These are phyloP conservation scores for Diachrysia chrysitis DNA, from an alignment of 2,888 invertebrate species.

Conservation along the genomic window DNA sequence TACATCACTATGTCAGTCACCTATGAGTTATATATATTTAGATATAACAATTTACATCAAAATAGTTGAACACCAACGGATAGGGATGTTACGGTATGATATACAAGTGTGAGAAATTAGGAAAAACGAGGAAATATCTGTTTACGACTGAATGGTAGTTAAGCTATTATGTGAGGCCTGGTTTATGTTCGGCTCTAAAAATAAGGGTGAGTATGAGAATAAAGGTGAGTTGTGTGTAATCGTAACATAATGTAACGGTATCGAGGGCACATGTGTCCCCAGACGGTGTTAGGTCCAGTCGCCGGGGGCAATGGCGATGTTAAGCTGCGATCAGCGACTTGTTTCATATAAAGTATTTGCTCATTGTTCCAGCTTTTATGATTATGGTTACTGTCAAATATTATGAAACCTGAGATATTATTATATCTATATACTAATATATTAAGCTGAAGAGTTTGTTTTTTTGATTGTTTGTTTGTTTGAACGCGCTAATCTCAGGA, in stretches of 20 bases:
- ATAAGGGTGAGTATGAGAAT: conserved; percentile 30
- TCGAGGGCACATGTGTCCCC: conserved; percentile 38
- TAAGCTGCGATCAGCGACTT: not conserved
- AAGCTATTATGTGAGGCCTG: conserved; percentile 15
- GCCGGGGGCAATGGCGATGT: conserved; percentile 23
- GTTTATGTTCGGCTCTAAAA: conserved; percentile 26
- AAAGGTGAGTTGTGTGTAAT: conserved; percentile 50
- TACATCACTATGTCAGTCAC: no score
- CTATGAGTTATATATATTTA: no score
- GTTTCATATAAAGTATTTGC: not conserved
- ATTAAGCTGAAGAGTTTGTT: no score
- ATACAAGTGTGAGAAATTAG: not conserved
- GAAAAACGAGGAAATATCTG: not conserved
- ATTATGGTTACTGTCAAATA: not conserved
- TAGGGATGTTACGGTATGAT: not conserved
- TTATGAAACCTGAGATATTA: no score
- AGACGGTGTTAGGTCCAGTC: conserved; percentile 21
- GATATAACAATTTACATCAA: not conserved
- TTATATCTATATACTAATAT: no score
- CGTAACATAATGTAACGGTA: conserved; percentile 41
- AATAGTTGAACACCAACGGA: not conserved
- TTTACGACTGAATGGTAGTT: not conserved
- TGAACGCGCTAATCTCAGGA: no score
- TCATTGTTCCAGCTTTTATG: not conserved
- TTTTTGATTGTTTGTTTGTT: no score